phyloP scores from a whole-genome alignment of 2,797 vertebrate genomes.

The Cyclura pinguis region DNA sequence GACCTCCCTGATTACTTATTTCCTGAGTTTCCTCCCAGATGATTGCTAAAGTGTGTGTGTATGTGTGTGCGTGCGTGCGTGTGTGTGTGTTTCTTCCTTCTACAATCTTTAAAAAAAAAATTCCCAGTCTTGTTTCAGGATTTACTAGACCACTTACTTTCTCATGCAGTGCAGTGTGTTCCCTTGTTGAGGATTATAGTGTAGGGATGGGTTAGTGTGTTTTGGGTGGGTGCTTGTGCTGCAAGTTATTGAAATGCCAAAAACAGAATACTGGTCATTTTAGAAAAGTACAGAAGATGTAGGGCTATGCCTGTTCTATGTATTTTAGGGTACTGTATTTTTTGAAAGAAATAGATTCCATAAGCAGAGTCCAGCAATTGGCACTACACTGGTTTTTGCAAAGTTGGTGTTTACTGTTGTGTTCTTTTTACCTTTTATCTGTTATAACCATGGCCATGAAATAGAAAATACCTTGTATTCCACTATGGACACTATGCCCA shows the following conservation, averaged over 20 bases:
- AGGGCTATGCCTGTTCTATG: background rate
- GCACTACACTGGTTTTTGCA: background rate
- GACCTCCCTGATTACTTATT: background rate
- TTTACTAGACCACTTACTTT: background rate
- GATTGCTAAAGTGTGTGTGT: background rate
- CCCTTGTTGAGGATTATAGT: background rate
- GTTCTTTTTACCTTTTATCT: background rate
- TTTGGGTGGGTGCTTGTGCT: background rate
- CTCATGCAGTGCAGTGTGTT: background rate
- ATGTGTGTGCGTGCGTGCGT: background rate
- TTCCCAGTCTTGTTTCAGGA: background rate
- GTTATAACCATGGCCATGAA: background rate
- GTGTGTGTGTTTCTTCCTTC: background rate
- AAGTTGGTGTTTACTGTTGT: background rate
- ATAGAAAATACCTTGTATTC: background rate
- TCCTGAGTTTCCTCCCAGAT: too few species aligned
- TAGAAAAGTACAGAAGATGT: background rate
- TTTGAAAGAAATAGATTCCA: conserved; percentile 16
- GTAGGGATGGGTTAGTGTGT: background rate
- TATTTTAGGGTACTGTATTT: background rate
- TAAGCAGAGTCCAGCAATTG: conserved; percentile 10
- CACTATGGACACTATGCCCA: background rate
- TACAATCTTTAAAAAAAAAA: background rate
- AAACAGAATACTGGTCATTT: background rate
- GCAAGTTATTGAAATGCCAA: background rate